Percentiles rank a stretch among this genome's conserved stretches.
Evolutionary conservation across 2,888 invertebrate genomes (phyloP).

Genomic region (Deilephila elpenor): DNA sequence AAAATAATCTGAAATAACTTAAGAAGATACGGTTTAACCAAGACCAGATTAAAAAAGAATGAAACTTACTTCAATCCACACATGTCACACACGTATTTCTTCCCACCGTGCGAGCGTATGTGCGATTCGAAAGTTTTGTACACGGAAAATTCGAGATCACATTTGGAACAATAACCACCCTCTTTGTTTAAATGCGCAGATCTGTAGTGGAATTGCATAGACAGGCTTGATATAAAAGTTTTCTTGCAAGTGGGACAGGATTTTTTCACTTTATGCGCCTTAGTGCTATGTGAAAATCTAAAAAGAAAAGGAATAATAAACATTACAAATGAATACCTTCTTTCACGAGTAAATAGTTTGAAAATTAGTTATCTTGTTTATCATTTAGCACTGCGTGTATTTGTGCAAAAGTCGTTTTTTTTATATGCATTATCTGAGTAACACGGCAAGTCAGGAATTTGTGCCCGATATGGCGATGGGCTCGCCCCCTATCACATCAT

Average conservation of each 20-base stretch:
- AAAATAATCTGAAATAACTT: no score
- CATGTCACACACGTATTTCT: conserved; percentile 56
- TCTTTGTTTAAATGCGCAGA: conserved; percentile 56
- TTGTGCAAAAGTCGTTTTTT: no score
- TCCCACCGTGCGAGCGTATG: conserved; percentile 47
- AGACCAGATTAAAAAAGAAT: not conserved
- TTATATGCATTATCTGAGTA: no score
- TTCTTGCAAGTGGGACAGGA: conserved; percentile 57
- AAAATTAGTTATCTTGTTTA: no score
- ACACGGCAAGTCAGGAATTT: no score
- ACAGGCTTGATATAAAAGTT: conserved; percentile 34
- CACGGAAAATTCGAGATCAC: conserved; percentile 49
- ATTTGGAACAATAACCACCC: conserved; percentile 59
- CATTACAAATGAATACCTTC: no score
- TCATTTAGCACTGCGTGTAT: no score
- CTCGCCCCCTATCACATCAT: no score
- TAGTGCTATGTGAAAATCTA: conserved; percentile 32
- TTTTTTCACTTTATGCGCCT: conserved; percentile 33
- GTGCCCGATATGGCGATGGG: no score
- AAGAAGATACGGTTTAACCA: not conserved
- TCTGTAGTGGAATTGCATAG: conserved; percentile 65
- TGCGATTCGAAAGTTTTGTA: conserved; percentile 55
- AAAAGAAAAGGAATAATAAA: not conserved
- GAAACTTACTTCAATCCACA: conserved; percentile 58
- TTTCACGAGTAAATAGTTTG: no score